phyloP scores from a whole-genome alignment of 1,140 invertebrate genomes.

The Cydia fagiglandana region DNA sequence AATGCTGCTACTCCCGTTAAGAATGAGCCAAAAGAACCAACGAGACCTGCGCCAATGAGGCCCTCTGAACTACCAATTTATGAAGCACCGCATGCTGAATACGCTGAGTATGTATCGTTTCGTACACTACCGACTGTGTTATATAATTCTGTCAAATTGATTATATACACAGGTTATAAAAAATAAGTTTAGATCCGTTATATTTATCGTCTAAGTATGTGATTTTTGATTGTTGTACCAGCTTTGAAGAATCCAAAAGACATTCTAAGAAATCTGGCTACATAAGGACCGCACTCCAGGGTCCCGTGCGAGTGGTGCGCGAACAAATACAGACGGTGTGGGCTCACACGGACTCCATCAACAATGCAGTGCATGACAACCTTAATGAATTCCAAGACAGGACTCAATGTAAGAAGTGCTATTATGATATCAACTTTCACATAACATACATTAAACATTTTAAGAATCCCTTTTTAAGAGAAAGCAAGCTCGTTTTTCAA shows the following conservation, averaged over 20 bases:
- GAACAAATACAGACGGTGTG: constrained; percentile 58
- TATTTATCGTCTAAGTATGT: constrained; percentile 31
- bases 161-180: constrained; percentile 18
- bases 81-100: constrained; percentile 71
- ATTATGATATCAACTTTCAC: neutral
- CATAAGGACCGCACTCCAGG: constrained; percentile 55
- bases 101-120: constrained; percentile 60
- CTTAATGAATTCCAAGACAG: constrained; percentile 66
- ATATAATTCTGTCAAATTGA: constrained; percentile 20
- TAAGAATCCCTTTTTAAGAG: no score
- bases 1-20: constrained; percentile 66
- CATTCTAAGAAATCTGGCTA: constrained; percentile 57
- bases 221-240: constrained; percentile 36
- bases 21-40: constrained; percentile 45
- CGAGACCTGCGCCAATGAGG: constrained; percentile 68
- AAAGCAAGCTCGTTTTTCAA: no score
- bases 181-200: neutral
- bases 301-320: constrained; percentile 62
- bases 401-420: constrained; percentile 63
- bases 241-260: constrained; percentile 53
- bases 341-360: constrained; percentile 60
- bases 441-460: no score
- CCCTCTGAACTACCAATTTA: constrained; percentile 80
- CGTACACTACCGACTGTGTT: constrained; percentile 21
- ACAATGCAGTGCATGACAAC: constrained; percentile 58